Evolutionary conservation across 2,113 vertebrate species (phyloP), one percentile per base, ranked within the genome.

Genomic region (Heloderma charlesbogerti): DNA sequence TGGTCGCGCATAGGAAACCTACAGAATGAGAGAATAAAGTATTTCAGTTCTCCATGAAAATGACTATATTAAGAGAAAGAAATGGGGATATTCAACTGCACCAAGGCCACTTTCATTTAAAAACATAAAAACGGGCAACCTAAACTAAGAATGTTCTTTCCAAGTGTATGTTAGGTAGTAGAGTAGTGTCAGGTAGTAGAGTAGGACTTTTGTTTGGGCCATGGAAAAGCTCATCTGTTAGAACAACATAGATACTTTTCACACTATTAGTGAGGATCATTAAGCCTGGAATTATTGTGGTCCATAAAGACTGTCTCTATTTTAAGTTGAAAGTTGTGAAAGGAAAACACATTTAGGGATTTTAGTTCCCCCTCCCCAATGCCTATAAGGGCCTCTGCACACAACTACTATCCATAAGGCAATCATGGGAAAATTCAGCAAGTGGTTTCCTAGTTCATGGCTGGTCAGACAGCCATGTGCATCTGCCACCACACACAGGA

Each of bases 1-100:
- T 77, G 99, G 99, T 91, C 99, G 98, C 3, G 99, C 99, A 94
- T 99, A 99, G 81, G 99, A 99, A 95, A 99, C 98, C 97, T 98
- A 91, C 40, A 60, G 34, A 77, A 89, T 67, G 66, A 87, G 0
- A 69, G 12, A 9, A 54, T 2, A 31, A 82, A 85, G 66, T 4
- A n/a, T 72, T 71, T 60, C 34, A 69, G 45, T 40, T 51, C 45
- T 29, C 69, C 43, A 37, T 67, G 31, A 40, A 77, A 37, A 67
- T 37, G 20, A 20, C 57, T 27, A 6, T 22, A 40, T 29, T 63
- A 63, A 22, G 20, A 63, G 3, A 48, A 37, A 5, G 22, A 6
- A 18, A 54, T 6, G 27, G 43, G 60, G 27, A 40, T 3, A 66
- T 48, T 66, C 4, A 79, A 22, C 5, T 25, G n/a, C n/a, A 77